Base-by-base conservation (phyloP, 2,113 vertebrate genomes). In the Coptodon bakossiorum region DNA sequence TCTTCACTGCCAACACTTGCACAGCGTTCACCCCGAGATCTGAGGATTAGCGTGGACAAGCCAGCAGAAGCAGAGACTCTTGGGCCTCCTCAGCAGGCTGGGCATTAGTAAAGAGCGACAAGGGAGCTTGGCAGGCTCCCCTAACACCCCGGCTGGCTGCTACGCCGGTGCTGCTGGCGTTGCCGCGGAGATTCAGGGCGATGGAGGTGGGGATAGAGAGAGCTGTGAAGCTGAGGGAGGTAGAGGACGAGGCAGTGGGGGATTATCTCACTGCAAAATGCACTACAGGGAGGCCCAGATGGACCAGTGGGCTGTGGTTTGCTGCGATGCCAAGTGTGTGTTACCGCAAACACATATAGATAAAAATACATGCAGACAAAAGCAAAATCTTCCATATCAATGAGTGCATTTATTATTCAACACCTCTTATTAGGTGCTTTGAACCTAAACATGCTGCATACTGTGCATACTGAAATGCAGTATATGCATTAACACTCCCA, bases 41-140 rank as follows among this genome's bases (percentile, higher is more conserved):
- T 80, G 86, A 90, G 93, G 92, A 94, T 95, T 94, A 95, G 36
- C 43, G n/a, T 7, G 56, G 84, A 92, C 92, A 88, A 93, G 93
- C 86, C 88, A 59, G 92, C 84, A 66, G 85, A n/a, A 84, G 90
- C 94, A 45, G 87, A 88, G 87, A 50, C 91, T 91, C 87, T 66
- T 6, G 61, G 89, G 89, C 84, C 83, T 91, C 88, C 80, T 87
- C 90, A 85, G 91, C 88, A 90, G 91, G 56, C 91, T 89, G 93
- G 91, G 94, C 92, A 92, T 95, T 90, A 91, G 90, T 29, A 82
- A 85, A 92, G 89, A 90, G 87, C 86, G 92, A 95, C 93, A 95
- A 52, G 91, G 92, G 89, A 83, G 90, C 45, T 94, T 94, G 94
- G 95, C 94, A 95, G 87, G 57, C 82, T 85, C 85, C 38, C 14